Conservation (phyloP, 2,113 vertebrate species). For the Eublepharis macularius region DNA sequence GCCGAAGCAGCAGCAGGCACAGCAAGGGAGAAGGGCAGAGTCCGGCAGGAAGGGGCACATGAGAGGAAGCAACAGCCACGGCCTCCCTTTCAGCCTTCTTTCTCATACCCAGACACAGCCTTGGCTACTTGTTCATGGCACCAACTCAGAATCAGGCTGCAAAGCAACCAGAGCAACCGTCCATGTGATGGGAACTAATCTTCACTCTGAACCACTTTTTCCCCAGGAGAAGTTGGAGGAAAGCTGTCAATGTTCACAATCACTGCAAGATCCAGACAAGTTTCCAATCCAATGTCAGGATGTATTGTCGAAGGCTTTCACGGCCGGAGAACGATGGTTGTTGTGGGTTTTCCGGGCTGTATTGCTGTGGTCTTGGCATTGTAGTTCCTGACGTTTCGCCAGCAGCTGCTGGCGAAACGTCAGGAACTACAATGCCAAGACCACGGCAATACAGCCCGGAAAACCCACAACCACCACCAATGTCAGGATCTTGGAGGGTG, state of each 20-base stretch:
- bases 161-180: background rate
- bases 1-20: background rate
- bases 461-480: too few relatives aligned
- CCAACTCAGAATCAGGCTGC: background rate
- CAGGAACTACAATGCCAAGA: too few relatives aligned
- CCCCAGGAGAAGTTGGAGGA: background rate
- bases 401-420: too few relatives aligned
- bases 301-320: too few relatives aligned
- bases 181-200: background rate
- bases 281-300: constrained; percentile 45
- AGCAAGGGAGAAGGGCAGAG: background rate
- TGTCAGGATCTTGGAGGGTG: too few relatives aligned
- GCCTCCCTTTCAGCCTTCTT: background rate
- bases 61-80: background rate
- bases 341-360: too few relatives aligned
- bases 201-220: background rate
- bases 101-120: background rate
- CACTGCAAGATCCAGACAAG: constrained; percentile 52
- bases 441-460: too few relatives aligned
- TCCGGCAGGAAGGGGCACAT: background rate
- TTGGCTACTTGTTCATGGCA: background rate
- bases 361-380: too few relatives aligned
- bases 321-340: too few relatives aligned
- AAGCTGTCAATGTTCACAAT: constrained; percentile 30
- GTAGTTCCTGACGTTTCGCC: too few relatives aligned